phyloP scores from a whole-genome alignment of 2,888 invertebrate species.

The Melieria crassipennis region DNA sequence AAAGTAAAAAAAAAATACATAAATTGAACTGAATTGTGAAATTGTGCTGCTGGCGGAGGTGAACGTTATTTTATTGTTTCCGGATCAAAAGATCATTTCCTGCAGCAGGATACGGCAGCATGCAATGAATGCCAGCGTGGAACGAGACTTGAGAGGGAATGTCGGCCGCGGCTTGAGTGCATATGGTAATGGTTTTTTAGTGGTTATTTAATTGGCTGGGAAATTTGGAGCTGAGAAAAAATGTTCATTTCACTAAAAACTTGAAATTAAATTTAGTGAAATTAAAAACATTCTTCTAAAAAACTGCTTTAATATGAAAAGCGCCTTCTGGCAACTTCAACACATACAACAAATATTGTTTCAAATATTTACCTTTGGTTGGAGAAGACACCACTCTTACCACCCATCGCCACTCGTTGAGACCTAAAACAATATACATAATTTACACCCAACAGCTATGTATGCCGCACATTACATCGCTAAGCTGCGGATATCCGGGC shows the following conservation, averaged over 20 bases:
- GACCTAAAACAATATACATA: slow-evolving; percentile 31
- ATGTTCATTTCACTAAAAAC: not conserved
- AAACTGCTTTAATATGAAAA: no score
- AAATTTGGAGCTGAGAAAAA: slow-evolving; percentile 7
- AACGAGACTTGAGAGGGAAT: slow-evolving; percentile 14
- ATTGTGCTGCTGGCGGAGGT: slow-evolving; percentile 1
- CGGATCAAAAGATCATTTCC: slow-evolving; percentile 65
- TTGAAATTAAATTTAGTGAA: not conserved
- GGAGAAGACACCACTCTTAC: no score
- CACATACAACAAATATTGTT: no score
- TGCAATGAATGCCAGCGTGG: slow-evolving; percentile 35
- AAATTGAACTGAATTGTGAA: slow-evolving; percentile 16
- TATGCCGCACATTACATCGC: slow-evolving; percentile 50
- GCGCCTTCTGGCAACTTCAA: no score
- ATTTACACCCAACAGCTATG: slow-evolving; percentile 27
- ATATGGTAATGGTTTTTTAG: slow-evolving; percentile 42
- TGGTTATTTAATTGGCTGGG: slow-evolving; percentile 27
- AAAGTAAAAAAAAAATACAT: slow-evolving; percentile 21
- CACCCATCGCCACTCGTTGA: slow-evolving; percentile 8
- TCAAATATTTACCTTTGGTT: no score
- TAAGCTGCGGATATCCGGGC: slow-evolving; percentile 52
- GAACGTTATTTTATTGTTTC: slow-evolving; percentile 58
- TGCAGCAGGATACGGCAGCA: slow-evolving; percentile 56
- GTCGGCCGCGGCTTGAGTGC: slow-evolving; percentile 21
- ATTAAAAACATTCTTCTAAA: no score